Evolutionary conservation across 2,797 vertebrate genomes (phyloP).

Genomic region (Pyrrhura leucotis): DNA sequence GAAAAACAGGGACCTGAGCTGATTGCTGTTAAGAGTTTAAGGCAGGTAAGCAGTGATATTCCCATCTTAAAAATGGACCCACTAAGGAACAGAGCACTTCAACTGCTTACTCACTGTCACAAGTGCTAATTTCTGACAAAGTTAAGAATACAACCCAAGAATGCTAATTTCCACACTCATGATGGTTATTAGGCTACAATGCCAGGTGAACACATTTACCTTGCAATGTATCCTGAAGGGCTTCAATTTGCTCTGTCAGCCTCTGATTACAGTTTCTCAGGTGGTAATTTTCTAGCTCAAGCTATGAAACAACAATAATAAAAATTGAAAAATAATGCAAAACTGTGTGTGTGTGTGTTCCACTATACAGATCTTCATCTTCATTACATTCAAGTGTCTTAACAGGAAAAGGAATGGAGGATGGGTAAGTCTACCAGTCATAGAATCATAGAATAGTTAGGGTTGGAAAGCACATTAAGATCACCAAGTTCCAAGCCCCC

Average conservation of each 20-base stretch:
- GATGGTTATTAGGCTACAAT: neutral
- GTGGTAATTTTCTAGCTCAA: slow-evolving; percentile 92
- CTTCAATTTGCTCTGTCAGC: slow-evolving; percentile 85
- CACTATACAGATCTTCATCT: neutral
- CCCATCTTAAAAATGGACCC: neutral
- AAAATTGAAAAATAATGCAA: slow-evolving; percentile 1
- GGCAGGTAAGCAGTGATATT: neutral
- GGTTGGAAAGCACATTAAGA: neutral
- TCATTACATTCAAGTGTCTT: neutral
- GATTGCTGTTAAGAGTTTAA: neutral
- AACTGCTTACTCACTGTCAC: neutral
- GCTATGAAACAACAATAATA: slow-evolving; percentile 76
- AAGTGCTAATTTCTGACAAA: neutral
- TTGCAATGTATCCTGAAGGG: slow-evolving; percentile 87
- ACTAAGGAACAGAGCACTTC: neutral
- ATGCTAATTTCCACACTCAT: neutral
- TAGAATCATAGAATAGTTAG: neutral
- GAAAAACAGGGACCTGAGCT: neutral
- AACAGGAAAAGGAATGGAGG: neutral
- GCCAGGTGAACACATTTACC: slow-evolving; percentile 74
- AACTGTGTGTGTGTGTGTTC: neutral
- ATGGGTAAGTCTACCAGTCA: neutral
- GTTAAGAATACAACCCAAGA: neutral
- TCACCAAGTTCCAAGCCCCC: neutral
- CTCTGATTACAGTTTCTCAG: slow-evolving; percentile 86